Evolutionary conservation across 2,113 vertebrate genomes (phyloP).

Genomic region (Anser cygnoides): DNA sequence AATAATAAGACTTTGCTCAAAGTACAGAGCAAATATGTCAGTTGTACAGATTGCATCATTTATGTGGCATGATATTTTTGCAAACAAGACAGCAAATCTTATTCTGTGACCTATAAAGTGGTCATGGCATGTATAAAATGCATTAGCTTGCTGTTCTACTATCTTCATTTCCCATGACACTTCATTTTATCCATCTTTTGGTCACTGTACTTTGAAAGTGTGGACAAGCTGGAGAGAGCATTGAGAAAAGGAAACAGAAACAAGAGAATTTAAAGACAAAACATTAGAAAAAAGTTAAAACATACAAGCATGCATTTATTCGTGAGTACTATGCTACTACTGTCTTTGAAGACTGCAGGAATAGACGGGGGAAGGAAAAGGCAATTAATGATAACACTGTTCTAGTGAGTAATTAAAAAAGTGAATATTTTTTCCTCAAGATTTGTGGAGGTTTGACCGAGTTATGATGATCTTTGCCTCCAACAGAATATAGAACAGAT

Average conservation of each 20-base stretch:
- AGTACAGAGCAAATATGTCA: neutral
- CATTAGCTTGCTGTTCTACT: neutral
- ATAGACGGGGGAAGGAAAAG: neutral
- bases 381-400: neutral
- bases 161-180: neutral
- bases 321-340: neutral
- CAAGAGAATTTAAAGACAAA: neutral
- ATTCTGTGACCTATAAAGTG: neutral
- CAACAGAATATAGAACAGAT: neutral
- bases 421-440: neutral
- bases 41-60: neutral
- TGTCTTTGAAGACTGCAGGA: neutral
- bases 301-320: neutral
- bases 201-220: neutral
- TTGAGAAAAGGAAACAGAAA: neutral
- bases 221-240: neutral
- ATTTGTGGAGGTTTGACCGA: neutral
- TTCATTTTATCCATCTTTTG: neutral
- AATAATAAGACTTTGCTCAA: neutral
- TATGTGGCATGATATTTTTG: neutral
- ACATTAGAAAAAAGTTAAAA: neutral
- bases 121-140: neutral
- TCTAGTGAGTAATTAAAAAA: neutral
- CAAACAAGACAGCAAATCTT: neutral
- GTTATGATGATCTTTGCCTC: neutral